These are phyloP conservation scores for Orthonychiurus folsomi DNA, from an alignment of 2,888 invertebrate genomes.

Conservation along the genomic window DNA sequence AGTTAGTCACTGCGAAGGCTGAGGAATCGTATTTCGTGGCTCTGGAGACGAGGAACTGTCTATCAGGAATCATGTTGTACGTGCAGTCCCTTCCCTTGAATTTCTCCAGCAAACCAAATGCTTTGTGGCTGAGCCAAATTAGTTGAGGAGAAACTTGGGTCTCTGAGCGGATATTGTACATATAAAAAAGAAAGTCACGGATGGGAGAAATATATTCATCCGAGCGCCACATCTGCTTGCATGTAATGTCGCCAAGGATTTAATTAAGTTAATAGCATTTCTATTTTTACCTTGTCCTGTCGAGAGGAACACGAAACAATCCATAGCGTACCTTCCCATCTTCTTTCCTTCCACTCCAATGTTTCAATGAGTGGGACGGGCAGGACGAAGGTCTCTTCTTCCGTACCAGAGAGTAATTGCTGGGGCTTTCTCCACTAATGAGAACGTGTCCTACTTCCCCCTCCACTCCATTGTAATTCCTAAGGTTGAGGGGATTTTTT, in stretches of 20 bases:
- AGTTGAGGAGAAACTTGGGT: neutral
- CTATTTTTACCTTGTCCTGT: neutral
- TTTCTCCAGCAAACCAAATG: too few relatives aligned
- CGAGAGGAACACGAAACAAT: neutral
- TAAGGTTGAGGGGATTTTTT: neutral
- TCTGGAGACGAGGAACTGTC: too few relatives aligned
- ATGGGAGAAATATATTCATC: neutral
- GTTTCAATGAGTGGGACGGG: neutral
- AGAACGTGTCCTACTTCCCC: neutral
- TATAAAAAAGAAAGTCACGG: neutral
- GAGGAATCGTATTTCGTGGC: too few relatives aligned
- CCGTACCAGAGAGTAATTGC: neutral
- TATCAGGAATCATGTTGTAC: too few relatives aligned
- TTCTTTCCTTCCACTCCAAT: neutral
- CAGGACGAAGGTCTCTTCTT: too few relatives aligned
- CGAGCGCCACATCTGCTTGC: neutral
- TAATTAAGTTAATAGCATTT: constrained; percentile 1
- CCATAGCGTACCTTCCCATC: neutral
- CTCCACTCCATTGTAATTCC: neutral
- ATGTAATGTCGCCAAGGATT: neutral
- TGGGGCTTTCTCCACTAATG: neutral
- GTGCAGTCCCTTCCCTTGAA: too few relatives aligned
- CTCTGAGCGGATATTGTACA: neutral
- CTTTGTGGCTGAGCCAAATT: neutral
- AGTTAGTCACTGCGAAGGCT: too few relatives aligned